Conservation (phyloP, 2,888 invertebrate genomes). For the Nephrotoma guestfalica region DNA sequence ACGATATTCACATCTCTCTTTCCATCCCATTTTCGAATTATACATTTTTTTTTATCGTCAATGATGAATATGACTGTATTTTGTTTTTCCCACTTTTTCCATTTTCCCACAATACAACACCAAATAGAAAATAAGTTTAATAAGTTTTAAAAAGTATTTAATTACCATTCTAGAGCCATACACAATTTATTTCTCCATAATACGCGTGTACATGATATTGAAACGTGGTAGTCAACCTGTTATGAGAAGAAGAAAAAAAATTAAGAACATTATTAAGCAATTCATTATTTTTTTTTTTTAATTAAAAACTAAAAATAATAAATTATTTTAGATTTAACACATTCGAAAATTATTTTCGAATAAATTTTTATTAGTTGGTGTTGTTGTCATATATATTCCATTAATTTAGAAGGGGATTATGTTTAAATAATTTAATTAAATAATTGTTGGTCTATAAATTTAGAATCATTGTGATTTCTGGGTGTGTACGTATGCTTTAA, state of each 20-base stretch:
- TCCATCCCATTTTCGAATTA: neutral
- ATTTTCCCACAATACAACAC: neutral
- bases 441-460: neutral
- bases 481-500: neutral
- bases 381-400: neutral
- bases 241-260: neutral
- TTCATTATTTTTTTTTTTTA: neutral
- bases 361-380: neutral
- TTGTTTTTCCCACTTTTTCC: neutral
- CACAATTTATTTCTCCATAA: neutral
- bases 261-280: neutral
- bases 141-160: neutral
- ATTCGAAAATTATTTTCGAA: neutral
- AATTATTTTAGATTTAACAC: neutral
- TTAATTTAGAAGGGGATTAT: neutral
- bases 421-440: neutral
- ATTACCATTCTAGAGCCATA: neutral
- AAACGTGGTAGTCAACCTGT: neutral
- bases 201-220: neutral
- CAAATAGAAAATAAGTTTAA: neutral
- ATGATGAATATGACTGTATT: neutral
- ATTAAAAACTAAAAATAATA: neutral
- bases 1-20: neutral
- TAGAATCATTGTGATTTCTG: neutral
- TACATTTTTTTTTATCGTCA: neutral